Evolutionary conservation across 1,140 invertebrate genomes (phyloP), one percentile per base, ranked within the genome.

Genomic region (Caenorhabditis brenneri): DNA sequence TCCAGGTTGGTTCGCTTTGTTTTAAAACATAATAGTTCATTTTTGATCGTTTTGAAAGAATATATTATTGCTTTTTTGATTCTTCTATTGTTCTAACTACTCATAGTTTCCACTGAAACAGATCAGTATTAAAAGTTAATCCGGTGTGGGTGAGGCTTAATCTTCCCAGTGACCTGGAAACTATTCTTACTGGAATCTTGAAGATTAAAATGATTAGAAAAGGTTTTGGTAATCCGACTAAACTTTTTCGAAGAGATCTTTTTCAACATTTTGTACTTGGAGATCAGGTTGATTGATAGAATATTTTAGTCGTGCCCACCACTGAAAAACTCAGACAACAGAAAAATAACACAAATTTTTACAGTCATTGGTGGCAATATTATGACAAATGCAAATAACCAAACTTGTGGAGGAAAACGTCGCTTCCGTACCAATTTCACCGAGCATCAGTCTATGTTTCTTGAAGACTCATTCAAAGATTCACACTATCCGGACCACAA

Each of bases 351-450:
- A 1, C 15, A 51, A 51, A 51, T 51, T 12, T 65, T 65, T 65
- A 7, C 58, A 65, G 58, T 19, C 7, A 15, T 65, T 4, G 36
- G 19, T 9, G 0, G 29, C 19, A 6, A 15, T 19, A 15, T 24
- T 4, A 42, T 74, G 22, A 22, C 65, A 10, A 74, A 36, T 24
- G 65, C 15, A 2, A 74, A 27, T 9, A 22, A 33, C 24, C 65
- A 74, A 27, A n/a, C 19, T 22, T 74, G 65, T 27, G 33, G 19
- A 42, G 36, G n/a, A 7, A 83, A 82, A 51, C 51, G 86, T 6
- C 31, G 87, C 27, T 84, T 87, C 39, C 79, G 87, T 0, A 87
- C 87, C n/a, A 87, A 87, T 15, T 87, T 87, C 51, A 87, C 83
- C 2, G 87, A 87, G 39, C 51, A 33, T 0, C 87, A 87, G 29